phyloP scores from a whole-genome alignment of 2,113 vertebrate species.

The Salminus brasiliensis region DNA sequence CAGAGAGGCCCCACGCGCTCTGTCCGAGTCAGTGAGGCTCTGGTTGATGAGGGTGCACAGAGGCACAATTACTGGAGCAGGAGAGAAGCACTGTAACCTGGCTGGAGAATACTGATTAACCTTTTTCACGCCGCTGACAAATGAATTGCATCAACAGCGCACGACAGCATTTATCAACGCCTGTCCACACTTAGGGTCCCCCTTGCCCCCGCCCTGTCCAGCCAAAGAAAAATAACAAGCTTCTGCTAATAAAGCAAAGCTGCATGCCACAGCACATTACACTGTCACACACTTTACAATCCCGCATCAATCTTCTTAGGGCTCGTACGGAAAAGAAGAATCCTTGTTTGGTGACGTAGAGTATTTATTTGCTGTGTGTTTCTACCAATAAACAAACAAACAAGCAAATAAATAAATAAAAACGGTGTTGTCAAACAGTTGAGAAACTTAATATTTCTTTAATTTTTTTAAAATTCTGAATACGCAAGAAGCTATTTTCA shows the following conservation, averaged over 20 bases:
- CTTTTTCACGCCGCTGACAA: conserved; percentile 73
- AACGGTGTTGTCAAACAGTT: background rate
- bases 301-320: conserved; percentile 69
- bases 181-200: conserved; percentile 48
- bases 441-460: too few relatives aligned
- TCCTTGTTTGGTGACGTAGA: conserved; percentile 13
- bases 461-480: too few relatives aligned
- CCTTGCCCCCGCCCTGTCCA: conserved; percentile 18
- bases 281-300: conserved; percentile 72
- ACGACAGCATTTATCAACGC: conserved; percentile 67
- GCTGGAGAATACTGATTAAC: conserved; percentile 76
- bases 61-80: conserved; percentile 68
- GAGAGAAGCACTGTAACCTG: conserved; percentile 62
- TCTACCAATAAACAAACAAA: too few relatives aligned
- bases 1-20: conserved; percentile 73
- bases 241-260: conserved; percentile 80
- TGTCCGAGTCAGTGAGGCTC: conserved; percentile 67
- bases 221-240: conserved; percentile 74
- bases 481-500: too few relatives aligned
- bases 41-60: conserved; percentile 65
- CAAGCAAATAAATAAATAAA: too few relatives aligned
- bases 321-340: conserved; percentile 32
- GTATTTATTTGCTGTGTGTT: background rate
- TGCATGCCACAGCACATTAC: conserved; percentile 74
- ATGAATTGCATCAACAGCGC: conserved; percentile 71